Evolutionary conservation across 2,888 invertebrate species (phyloP).

Genomic region (Synanthedon formicaeformis): DNA sequence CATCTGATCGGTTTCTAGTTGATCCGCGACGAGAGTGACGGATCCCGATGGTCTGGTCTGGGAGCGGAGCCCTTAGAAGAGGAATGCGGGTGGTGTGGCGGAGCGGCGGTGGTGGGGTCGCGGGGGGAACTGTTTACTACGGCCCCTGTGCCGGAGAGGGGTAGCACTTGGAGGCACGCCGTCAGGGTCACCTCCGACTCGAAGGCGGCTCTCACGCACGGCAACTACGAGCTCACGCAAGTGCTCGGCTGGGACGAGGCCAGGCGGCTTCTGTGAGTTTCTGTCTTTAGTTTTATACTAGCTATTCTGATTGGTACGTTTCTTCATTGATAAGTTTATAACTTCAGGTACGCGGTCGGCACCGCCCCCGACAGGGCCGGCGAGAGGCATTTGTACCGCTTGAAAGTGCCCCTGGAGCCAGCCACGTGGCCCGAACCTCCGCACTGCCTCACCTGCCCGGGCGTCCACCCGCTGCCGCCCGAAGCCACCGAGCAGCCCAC

Average conservation of each 20-base stretch:
- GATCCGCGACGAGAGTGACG: slow-evolving; percentile 52
- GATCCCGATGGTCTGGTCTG: slow-evolving; percentile 58
- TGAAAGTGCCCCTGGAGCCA: slow-evolving; percentile 46
- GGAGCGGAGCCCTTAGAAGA: slow-evolving; percentile 52
- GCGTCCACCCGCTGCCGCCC: slow-evolving; percentile 12
- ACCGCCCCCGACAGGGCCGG: slow-evolving; percentile 83
- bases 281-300: not conserved
- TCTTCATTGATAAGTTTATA: too few relatives aligned
- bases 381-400: slow-evolving; percentile 84
- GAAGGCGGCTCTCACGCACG: slow-evolving; percentile 74
- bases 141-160: slow-evolving; percentile 62
- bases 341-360: slow-evolving; percentile 81
- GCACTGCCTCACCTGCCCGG: slow-evolving; percentile 72
- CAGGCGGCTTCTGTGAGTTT: slow-evolving; percentile 74
- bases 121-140: slow-evolving; percentile 49
- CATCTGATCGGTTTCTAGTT: slow-evolving; percentile 23
- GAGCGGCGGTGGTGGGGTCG: slow-evolving; percentile 46
- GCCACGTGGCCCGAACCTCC: slow-evolving; percentile 49
- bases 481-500: slow-evolving; percentile 21
- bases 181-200: slow-evolving; percentile 32
- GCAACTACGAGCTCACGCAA: slow-evolving; percentile 79
- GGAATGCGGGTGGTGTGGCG: slow-evolving; percentile 60
- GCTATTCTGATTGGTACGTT: not conserved
- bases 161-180: slow-evolving; percentile 61
- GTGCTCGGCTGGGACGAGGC: slow-evolving; percentile 83